These are phyloP conservation scores for Cygnus buccinator DNA, from an alignment of 2,113 vertebrate species.

Conservation along the genomic window DNA sequence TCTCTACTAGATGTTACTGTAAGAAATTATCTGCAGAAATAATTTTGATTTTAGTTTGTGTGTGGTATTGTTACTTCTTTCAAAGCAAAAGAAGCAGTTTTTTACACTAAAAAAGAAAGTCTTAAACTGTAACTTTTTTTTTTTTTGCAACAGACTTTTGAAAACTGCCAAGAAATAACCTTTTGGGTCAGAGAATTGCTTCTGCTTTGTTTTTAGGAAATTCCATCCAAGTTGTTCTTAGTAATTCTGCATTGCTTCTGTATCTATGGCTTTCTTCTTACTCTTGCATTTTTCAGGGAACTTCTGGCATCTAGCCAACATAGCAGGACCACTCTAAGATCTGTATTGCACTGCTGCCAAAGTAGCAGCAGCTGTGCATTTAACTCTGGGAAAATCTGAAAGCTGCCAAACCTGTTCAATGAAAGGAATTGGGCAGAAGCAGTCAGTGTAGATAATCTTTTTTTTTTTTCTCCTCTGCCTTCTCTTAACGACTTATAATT, in stretches of 20 bases:
- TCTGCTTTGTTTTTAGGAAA: not conserved
- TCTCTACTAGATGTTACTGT: not conserved
- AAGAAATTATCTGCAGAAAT: not conserved
- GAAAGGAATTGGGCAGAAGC: not conserved
- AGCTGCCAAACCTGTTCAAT: not conserved
- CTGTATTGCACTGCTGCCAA: not conserved
- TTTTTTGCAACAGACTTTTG: not conserved
- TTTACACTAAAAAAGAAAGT: not conserved
- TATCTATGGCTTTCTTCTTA: not conserved
- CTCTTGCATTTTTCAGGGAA: not conserved
- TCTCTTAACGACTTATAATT: not conserved
- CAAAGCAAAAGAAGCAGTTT: not conserved
- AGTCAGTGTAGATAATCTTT: not conserved
- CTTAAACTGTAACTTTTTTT: not conserved
- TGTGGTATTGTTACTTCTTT: not conserved
- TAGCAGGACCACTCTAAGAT: not conserved
- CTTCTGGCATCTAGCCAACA: not conserved
- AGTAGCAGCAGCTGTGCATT: constrained; percentile 24
- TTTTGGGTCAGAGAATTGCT: not conserved
- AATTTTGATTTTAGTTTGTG: not conserved
- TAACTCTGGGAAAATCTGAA: constrained; percentile 10
- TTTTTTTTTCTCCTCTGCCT: not conserved
- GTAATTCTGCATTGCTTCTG: not conserved
- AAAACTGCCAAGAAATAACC: not conserved
- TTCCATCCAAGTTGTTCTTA: not conserved